These are phyloP conservation scores for Thalassoma bifasciatum DNA, from an alignment of 2,113 vertebrate genomes.

Conservation along the genomic window DNA sequence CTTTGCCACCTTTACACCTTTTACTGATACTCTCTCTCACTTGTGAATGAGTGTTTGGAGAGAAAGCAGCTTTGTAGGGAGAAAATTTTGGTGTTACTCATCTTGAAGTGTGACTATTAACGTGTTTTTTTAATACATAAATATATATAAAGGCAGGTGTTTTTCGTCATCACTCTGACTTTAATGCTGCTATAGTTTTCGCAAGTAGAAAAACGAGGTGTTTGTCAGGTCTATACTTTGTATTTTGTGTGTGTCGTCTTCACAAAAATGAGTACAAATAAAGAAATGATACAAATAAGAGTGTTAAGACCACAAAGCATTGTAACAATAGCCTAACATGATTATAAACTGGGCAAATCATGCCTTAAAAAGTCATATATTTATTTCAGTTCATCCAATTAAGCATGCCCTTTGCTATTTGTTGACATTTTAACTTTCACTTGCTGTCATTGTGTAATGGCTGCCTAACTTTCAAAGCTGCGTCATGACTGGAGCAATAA, in stretches of 20 bases:
- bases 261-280: neutral
- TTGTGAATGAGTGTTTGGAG: slow-evolving; percentile 13
- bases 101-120: neutral
- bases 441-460: neutral
- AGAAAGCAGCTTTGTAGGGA: neutral
- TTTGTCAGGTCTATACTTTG: neutral
- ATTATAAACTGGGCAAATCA: neutral
- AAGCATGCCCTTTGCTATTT: neutral
- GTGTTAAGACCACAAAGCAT: neutral
- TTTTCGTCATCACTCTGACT: neutral
- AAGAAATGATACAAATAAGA: too few species aligned
- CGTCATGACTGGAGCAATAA: neutral
- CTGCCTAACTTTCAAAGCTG: neutral
- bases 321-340: neutral
- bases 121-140: too few species aligned
- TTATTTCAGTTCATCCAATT: neutral
- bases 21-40: slow-evolving; percentile 34
- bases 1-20: slow-evolving; percentile 51
- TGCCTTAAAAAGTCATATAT: neutral
- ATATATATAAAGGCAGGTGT: neutral
- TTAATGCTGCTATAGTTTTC: too few species aligned
- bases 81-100: neutral
- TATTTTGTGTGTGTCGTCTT: neutral
- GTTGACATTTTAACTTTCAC: neutral
- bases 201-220: too few species aligned